Conservation (phyloP, 53 echinoderm and acorn worm genomes). For the Glandiceps talaboti region DNA sequence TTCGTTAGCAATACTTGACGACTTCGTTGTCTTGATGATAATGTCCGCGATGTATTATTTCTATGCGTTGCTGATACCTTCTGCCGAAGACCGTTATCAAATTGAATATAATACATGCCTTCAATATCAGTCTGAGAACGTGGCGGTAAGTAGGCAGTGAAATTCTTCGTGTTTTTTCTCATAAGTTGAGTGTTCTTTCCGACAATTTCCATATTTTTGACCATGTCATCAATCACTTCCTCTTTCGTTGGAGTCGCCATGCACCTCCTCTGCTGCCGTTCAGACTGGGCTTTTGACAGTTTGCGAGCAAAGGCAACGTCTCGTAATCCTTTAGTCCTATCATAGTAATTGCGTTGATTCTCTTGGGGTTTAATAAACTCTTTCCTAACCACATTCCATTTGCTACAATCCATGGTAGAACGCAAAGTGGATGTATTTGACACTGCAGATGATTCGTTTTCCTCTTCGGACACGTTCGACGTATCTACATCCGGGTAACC, state of each 20-base stretch:
- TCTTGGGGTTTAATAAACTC: background rate
- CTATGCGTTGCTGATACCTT: background rate
- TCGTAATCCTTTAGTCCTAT: background rate
- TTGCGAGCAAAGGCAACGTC: background rate
- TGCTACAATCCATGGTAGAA: background rate
- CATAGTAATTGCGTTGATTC: background rate
- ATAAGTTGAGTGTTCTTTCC: too few relatives aligned
- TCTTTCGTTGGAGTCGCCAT: background rate
- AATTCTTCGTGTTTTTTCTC: background rate
- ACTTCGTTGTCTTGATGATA: background rate
- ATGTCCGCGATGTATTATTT: background rate
- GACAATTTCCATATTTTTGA: background rate
- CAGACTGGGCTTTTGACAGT: background rate
- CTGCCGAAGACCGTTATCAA: background rate
- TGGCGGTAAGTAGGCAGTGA: background rate
- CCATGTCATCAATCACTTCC: background rate
- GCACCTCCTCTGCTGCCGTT: background rate
- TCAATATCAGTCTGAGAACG: background rate
- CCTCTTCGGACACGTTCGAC: background rate
- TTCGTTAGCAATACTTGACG: background rate
- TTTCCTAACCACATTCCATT: background rate
- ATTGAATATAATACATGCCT: background rate
- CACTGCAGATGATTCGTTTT: background rate
- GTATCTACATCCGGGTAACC: constrained; percentile 51
- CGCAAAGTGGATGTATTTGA: background rate